Conservation (phyloP, 1,140 invertebrate species). For the Sitophilus oryzae region DNA sequence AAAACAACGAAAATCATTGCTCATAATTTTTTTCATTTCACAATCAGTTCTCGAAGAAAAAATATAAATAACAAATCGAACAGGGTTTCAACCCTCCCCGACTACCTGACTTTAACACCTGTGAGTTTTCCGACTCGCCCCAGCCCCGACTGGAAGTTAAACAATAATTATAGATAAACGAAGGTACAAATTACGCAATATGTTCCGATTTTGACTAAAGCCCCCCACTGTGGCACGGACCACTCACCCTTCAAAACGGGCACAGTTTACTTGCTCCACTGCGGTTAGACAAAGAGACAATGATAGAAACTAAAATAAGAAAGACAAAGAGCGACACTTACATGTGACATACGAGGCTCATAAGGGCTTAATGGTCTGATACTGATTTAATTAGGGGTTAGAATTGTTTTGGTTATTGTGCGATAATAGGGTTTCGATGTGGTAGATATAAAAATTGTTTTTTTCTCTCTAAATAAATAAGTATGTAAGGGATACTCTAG, state of each 20-base stretch:
- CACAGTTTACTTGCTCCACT: not conserved
- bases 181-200: constrained; percentile 36
- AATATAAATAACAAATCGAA: too few species aligned
- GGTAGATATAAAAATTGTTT: not conserved
- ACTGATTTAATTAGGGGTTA: constrained; percentile 32
- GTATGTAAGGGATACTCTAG: too few species aligned
- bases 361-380: constrained; percentile 26
- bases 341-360: constrained; percentile 29
- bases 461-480: too few species aligned
- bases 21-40: too few species aligned
- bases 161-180: constrained; percentile 22
- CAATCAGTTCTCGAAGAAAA: too few species aligned
- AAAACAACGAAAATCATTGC: too few species aligned
- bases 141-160: constrained; percentile 1
- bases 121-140: constrained; percentile 14
- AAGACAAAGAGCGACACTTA: constrained; percentile 9
- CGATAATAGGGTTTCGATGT: constrained; percentile 13
- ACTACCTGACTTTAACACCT: constrained; percentile 28
- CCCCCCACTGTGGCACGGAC: not conserved
- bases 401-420: constrained; percentile 21
- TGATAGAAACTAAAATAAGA: not conserved
- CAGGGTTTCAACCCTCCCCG: too few species aligned
- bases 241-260: not conserved
- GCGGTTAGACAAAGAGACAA: not conserved
- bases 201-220: constrained; percentile 16